phyloP scores from a whole-genome alignment of 2,113 vertebrate species.

The Vicugna pacos region DNA sequence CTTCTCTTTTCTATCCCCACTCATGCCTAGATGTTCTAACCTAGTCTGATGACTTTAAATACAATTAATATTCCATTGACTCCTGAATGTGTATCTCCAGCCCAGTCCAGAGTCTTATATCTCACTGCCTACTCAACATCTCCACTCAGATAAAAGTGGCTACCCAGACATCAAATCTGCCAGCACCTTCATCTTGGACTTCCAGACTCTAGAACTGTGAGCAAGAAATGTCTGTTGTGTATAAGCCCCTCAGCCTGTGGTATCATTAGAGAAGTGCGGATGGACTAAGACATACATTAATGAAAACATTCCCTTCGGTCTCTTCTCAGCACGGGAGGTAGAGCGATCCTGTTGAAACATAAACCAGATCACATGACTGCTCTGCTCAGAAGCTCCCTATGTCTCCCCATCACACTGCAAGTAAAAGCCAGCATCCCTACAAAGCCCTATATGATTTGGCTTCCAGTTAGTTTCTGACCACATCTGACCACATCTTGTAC shows the following conservation, averaged over 20 bases:
- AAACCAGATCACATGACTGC: not conserved
- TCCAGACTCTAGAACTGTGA: not conserved
- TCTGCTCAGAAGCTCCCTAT: not conserved
- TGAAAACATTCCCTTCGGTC: not conserved
- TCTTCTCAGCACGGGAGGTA: not conserved
- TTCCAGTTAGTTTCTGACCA: not conserved
- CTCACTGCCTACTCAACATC: not conserved
- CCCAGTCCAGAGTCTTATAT: not conserved
- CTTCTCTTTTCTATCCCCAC: not conserved
- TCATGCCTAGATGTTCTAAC: not conserved
- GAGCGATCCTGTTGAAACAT: not conserved
- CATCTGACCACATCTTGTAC: not conserved
- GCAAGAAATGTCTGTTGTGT: not conserved
- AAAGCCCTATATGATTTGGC: not conserved
- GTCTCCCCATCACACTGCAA: not conserved
- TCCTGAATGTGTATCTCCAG: not conserved
- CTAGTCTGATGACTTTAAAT: not conserved
- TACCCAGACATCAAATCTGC: not conserved
- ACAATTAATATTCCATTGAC: not conserved
- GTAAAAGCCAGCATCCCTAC: not conserved
- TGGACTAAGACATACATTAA: no score
- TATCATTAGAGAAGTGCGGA: not conserved
- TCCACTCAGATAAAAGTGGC: not conserved
- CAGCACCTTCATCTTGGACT: not conserved
- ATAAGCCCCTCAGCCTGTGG: not conserved